Evolutionary conservation across 1,140 invertebrate species (phyloP).

Genomic region (Harlomillsia oculata): DNA sequence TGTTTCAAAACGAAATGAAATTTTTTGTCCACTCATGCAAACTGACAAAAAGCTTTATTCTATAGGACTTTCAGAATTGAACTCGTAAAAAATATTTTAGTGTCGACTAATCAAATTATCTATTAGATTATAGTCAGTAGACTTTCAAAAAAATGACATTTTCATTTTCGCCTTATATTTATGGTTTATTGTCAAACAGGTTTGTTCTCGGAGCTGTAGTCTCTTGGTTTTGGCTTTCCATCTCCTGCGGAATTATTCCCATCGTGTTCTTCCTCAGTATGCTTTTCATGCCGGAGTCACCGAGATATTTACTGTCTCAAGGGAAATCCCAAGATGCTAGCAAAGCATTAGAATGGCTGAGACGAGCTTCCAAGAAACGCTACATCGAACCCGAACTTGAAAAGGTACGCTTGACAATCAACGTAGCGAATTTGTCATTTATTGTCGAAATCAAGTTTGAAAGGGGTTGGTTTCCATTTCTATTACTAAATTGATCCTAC

Average conservation of each 20-base stretch:
- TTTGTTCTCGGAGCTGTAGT: constrained; percentile 53
- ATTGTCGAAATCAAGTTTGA: constrained; percentile 37
- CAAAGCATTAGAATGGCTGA: constrained; percentile 52
- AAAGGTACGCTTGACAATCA: constrained; percentile 6
- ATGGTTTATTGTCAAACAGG: constrained; percentile 18
- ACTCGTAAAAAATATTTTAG: too few species aligned
- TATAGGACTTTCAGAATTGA: not conserved
- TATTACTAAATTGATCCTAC: not conserved
- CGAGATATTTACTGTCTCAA: constrained; percentile 39
- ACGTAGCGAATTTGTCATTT: constrained; percentile 35
- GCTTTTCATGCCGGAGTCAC: constrained; percentile 54
- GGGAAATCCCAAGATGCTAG: constrained; percentile 53
- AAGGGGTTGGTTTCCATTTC: too few species aligned
- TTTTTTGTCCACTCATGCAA: not conserved
- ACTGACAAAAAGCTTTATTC: not conserved
- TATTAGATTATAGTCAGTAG: too few species aligned
- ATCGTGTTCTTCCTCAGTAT: constrained; percentile 51
- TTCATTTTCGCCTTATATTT: not conserved
- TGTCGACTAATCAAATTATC: too few species aligned
- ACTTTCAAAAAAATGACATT: too few species aligned
- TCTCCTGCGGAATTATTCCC: constrained; percentile 39
- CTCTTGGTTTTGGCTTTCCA: constrained; percentile 40
- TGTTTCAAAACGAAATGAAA: too few species aligned
- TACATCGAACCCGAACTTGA: constrained; percentile 39
- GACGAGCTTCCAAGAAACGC: constrained; percentile 44